Percentiles rank a stretch among this genome's conserved stretches.
phyloP scores from a whole-genome alignment of 2,113 vertebrate species.

The Ctenodactylus gundi region DNA sequence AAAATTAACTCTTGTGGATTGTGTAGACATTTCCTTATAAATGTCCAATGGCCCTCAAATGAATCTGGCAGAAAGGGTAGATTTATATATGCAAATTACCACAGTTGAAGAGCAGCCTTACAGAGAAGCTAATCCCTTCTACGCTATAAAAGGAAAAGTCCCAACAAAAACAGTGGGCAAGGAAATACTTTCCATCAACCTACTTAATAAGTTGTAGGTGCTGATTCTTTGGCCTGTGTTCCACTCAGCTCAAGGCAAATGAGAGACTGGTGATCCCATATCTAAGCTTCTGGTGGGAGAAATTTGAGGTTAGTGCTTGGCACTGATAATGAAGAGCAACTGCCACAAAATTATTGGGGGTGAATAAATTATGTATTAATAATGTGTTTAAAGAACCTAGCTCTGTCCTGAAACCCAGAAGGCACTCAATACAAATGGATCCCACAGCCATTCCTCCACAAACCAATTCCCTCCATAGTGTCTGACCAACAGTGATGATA shows the following conservation, averaged over 20 bases:
- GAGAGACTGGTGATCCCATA: fast-evolving
- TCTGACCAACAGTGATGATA: not conserved
- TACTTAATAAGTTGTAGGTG: not conserved
- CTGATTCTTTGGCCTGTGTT: not conserved
- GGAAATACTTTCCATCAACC: not conserved
- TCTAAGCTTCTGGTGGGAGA: not conserved
- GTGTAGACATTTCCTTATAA: not conserved
- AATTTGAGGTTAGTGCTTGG: not conserved
- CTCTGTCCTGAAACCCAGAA: not conserved
- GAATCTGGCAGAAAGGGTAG: not conserved
- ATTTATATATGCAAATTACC: constrained; percentile 36
- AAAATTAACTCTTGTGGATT: not conserved
- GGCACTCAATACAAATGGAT: not conserved
- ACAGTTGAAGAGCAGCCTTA: not conserved
- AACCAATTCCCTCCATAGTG: not conserved
- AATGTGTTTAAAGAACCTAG: not conserved
- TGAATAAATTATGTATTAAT: no score
- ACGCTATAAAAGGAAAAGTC: not conserved
- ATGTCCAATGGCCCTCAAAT: not conserved
- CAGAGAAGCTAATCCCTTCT: not conserved
- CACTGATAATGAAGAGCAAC: not conserved
- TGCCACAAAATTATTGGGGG: not conserved
- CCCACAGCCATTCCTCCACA: not conserved
- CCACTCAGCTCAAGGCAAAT: not conserved
- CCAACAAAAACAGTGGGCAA: not conserved